These are phyloP conservation scores for Ursus arctos DNA, from an alignment of 2,113 vertebrate species.

Conservation along the genomic window DNA sequence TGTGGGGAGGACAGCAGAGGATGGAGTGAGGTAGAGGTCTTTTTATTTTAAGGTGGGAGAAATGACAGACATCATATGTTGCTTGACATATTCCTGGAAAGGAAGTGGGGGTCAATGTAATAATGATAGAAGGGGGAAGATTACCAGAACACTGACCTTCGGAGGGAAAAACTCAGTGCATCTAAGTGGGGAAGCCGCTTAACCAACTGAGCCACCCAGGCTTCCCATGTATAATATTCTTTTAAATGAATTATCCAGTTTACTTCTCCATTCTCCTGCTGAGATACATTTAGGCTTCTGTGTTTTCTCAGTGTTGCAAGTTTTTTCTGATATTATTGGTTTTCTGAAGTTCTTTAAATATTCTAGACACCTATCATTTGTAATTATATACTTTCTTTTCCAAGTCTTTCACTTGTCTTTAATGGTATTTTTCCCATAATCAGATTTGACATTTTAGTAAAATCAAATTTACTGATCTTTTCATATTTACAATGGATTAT, in stretches of 20 bases:
- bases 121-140: not conserved
- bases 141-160: not conserved
- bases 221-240: not conserved
- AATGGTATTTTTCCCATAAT: not conserved
- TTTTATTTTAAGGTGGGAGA: not conserved
- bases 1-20: not conserved
- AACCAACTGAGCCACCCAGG: too few relatives aligned
- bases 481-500: not conserved
- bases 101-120: not conserved
- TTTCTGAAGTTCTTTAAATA: not conserved
- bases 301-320: not conserved
- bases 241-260: not conserved
- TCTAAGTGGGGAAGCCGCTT: too few relatives aligned
- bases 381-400: not conserved
- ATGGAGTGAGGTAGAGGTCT: not conserved
- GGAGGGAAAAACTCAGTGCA: not conserved
- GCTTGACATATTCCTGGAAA: not conserved
- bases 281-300: not conserved
- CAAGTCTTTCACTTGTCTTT: slow-evolving; percentile 1
- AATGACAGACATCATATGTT: not conserved
- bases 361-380: not conserved
- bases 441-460: not conserved
- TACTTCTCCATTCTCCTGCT: not conserved
- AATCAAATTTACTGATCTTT: not conserved
- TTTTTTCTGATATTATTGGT: not conserved